phyloP scores from a whole-genome alignment of 2,888 invertebrate genomes.

The Parelbella ahira region DNA sequence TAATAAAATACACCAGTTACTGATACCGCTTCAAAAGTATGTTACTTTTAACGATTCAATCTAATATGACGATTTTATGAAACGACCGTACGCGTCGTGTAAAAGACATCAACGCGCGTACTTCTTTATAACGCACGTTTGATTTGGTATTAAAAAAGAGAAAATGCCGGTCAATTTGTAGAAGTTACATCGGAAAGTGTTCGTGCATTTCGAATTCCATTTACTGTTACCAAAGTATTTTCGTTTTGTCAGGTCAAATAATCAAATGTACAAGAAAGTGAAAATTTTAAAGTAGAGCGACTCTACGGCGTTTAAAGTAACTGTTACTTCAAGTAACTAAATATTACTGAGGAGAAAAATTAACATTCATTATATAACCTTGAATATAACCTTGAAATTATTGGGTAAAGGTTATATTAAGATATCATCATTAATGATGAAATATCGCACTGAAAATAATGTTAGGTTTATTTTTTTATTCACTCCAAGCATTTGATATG shows the following conservation, averaged over 20 bases:
- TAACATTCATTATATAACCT: too few species aligned
- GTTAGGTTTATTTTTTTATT: too few species aligned
- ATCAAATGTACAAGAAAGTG: slow-evolving; percentile 3
- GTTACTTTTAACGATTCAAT: slow-evolving; percentile 9
- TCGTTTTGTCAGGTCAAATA: slow-evolving; percentile 1
- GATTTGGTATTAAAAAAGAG: slow-evolving; percentile 4
- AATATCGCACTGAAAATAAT: too few species aligned
- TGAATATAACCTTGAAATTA: too few species aligned
- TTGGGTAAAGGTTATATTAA: too few species aligned
- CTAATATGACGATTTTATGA: slow-evolving; percentile 5
- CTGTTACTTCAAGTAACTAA: not conserved
- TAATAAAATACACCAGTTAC: not conserved
- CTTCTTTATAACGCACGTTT: slow-evolving; percentile 5
- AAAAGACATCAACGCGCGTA: slow-evolving; percentile 32
- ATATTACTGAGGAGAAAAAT: too few species aligned
- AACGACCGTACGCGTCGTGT: slow-evolving; percentile 7
- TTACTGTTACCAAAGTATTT: slow-evolving; percentile 5
- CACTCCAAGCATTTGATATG: too few species aligned
- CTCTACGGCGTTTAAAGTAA: not conserved
- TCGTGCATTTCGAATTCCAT: slow-evolving; percentile 2
- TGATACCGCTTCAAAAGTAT: slow-evolving; percentile 4
- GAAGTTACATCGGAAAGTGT: slow-evolving; percentile 2
- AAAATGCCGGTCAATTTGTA: slow-evolving; percentile 5
- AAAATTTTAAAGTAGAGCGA: slow-evolving; percentile 1
- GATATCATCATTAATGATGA: too few species aligned